Conservation (phyloP, 2,113 vertebrate species). For the Gorsachius goisagi region DNA sequence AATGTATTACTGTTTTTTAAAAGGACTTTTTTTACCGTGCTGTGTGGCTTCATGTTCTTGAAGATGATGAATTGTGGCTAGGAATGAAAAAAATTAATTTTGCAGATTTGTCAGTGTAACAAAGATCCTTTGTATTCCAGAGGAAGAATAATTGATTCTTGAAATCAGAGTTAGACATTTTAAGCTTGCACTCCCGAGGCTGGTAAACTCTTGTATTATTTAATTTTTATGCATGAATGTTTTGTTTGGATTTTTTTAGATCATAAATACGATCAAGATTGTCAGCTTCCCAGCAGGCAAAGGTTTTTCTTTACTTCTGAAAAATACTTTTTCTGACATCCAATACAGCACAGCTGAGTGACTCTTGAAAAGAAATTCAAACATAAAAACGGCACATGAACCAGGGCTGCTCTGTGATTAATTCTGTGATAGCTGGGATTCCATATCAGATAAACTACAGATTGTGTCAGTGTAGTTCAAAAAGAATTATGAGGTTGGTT, state of each 20-base stretch:
- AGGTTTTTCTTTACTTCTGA: not conserved
- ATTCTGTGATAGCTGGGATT: not conserved
- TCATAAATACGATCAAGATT: not conserved
- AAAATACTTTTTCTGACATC: not conserved
- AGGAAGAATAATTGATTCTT: not conserved
- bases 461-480: not conserved
- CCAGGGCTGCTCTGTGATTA: not conserved
- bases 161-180: not conserved
- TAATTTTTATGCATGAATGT: not conserved
- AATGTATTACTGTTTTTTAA: not conserved
- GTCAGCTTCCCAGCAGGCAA: not conserved
- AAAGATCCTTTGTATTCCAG: not conserved
- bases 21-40: not conserved
- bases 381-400: not conserved
- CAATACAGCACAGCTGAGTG: not conserved
- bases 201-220: not conserved
- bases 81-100: not conserved
- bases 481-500: not conserved
- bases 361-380: not conserved
- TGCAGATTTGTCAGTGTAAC: not conserved
- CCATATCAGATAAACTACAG: not conserved
- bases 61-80: not conserved
- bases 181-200: not conserved
- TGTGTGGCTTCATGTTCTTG: not conserved
- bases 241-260: not conserved